Evolutionary conservation across 2,797 vertebrate genomes (phyloP), one percentile per base, ranked within the genome.

Genomic region (Chloroceryle inda): DNA sequence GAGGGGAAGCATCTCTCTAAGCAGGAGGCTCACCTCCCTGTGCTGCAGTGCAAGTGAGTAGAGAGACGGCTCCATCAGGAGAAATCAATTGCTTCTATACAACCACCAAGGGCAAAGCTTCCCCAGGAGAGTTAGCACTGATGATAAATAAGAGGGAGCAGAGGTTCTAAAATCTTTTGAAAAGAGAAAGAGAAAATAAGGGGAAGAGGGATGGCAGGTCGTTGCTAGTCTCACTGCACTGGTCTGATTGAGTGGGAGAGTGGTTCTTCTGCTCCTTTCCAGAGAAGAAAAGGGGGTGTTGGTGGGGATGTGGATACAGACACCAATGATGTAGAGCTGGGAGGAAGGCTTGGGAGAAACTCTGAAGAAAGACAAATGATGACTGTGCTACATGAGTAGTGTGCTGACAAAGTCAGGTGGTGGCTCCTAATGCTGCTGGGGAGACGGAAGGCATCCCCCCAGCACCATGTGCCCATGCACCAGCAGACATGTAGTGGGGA

Each of bases 321-420:
- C 24, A 47, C 27, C 19, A 20, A 5, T 0, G 14, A 20, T 22
- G 29, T 8, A 42, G 44, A 50, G n/a, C 3, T 61, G 29, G 42
- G 13, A 7, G 20, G 13, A 40, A 67, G n/a, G n/a, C 9, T 71
- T 18, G 2, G 4, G 29, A 50, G 22, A 37, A 68, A 8, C 13
- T n/a, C 61, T 29, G 7, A 15, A 33, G 37, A 59, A 72, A 76
- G 13, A 18, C 37, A 44, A 11, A 31, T 2, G 35, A 40, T 5
- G 3, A 29, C 10, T 5, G 3, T 26, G 16, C 27, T 37, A 27
- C 0, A 0, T 11, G 44, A 74, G 10, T 6, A 6, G 7, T 1
- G 3, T 16, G 7, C 11, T 5, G 6, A 35, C 12, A 22, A 55
- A 73, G 53, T 19, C 50, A 31, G 29, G n/a, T 3, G 3, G 45